These are phyloP conservation scores for Cygnus olor DNA, from an alignment of 2,797 vertebrate species.

Conservation along the genomic window DNA sequence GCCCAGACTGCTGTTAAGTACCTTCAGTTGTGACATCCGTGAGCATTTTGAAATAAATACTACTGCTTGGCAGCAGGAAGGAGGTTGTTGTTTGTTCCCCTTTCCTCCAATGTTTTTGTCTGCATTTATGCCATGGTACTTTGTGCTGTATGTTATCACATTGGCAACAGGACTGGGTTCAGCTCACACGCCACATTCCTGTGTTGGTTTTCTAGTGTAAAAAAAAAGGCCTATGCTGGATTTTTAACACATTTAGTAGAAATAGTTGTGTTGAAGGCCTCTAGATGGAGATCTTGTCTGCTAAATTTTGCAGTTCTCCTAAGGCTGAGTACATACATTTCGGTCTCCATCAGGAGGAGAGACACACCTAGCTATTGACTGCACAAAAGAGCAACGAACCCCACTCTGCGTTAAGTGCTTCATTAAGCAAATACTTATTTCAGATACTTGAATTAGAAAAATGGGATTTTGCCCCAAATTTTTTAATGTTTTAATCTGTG, in stretches of 20 bases:
- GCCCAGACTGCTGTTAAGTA: background rate
- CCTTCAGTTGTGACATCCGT: background rate
- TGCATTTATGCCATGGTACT: background rate
- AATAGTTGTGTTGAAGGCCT: background rate
- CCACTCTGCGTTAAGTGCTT: background rate
- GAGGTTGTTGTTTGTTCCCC: background rate
- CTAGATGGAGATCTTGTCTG: slow-evolving; percentile 16
- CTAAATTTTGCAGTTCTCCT: background rate
- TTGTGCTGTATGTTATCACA: background rate
- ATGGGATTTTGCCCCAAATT: background rate
- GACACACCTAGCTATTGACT: background rate
- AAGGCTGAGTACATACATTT: background rate
- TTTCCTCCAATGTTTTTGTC: background rate
- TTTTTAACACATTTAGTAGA: background rate
- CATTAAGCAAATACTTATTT: background rate
- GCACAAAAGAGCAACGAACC: rapidly evolving
- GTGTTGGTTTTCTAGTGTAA: background rate
- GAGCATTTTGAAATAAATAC: background rate
- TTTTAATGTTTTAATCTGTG: background rate
- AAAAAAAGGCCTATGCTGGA: background rate
- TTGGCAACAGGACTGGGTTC: background rate
- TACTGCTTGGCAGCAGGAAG: background rate
- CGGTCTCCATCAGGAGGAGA: background rate
- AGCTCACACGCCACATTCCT: background rate
- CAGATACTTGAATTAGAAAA: background rate